Evolutionary conservation across 2,888 invertebrate genomes (phyloP).

Genomic region (Synanthedon myopaeformis): DNA sequence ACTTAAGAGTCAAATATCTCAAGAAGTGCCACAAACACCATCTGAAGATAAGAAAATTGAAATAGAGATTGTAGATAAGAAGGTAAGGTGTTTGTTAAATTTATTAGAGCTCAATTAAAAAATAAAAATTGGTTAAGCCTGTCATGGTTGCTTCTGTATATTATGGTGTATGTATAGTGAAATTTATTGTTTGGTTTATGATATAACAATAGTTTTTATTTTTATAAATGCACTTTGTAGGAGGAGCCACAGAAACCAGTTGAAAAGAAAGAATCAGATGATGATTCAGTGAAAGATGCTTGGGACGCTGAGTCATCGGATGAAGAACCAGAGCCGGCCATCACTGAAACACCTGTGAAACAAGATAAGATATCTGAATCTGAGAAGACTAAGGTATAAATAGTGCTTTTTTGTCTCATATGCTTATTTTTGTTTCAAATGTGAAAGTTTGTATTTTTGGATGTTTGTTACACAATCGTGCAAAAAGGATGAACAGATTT

Average conservation of each 20-base stretch:
- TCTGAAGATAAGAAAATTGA: conserved; percentile 60
- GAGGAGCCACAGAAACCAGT: conserved; percentile 32
- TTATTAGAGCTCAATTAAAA: too few species aligned
- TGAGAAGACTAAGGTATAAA: conserved; percentile 26
- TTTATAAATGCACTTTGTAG: conserved; percentile 13
- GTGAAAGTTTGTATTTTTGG: too few species aligned
- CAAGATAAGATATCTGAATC: conserved; percentile 21
- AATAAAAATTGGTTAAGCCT: too few species aligned
- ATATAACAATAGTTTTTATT: background rate
- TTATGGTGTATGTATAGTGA: too few species aligned
- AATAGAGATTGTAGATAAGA: conserved; percentile 65
- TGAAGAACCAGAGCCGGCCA: conserved; percentile 43
- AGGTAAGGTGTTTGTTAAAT: conserved; percentile 22
- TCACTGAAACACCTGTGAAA: conserved; percentile 23
- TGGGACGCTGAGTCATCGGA: conserved; percentile 85
- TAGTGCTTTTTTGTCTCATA: background rate
- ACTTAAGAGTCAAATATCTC: conserved; percentile 74
- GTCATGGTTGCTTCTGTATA: too few species aligned
- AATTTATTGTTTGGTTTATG: background rate
- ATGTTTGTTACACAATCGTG: too few species aligned
- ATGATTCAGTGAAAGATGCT: conserved; percentile 79
- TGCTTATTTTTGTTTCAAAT: too few species aligned
- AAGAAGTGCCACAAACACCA: conserved; percentile 62
- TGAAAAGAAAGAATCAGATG: conserved; percentile 46
- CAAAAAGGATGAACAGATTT: too few species aligned